phyloP scores from a whole-genome alignment of 2,888 invertebrate genomes.

The Megamerina dolium region DNA sequence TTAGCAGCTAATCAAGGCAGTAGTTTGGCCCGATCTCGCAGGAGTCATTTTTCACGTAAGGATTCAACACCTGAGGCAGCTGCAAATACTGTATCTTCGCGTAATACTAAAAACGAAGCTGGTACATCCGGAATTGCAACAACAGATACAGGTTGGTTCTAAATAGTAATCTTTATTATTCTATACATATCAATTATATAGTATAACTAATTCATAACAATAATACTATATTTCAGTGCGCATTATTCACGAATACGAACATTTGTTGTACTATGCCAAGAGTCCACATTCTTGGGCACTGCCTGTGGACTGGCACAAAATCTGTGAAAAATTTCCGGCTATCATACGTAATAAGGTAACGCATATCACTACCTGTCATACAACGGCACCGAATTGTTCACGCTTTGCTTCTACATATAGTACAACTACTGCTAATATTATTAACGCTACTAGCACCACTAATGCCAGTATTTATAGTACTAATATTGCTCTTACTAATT shows the following conservation, averaged over 20 bases:
- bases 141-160: constrained; percentile 30
- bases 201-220: neutral
- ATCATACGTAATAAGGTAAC: constrained; percentile 50
- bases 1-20: constrained; percentile 32
- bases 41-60: constrained; percentile 50
- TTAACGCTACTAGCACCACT: constrained; percentile 16
- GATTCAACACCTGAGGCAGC: constrained; percentile 45
- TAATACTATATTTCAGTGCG: constrained; percentile 36
- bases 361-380: constrained; percentile 16
- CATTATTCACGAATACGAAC: constrained; percentile 46
- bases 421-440: constrained; percentile 16
- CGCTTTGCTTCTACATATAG: constrained; percentile 2
- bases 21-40: constrained; percentile 46
- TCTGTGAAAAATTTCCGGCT: constrained; percentile 42
- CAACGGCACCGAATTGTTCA: constrained; percentile 6
- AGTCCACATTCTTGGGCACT: constrained; percentile 48
- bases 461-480: constrained; percentile 15
- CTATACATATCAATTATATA: neutral
- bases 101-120: constrained; percentile 28
- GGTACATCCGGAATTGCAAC: constrained; percentile 17
- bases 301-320: constrained; percentile 45
- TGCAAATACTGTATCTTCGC: constrained; percentile 20
- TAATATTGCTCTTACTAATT: constrained; percentile 19
- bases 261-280: constrained; percentile 45
- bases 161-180: constrained; percentile 24